Base-by-base conservation (phyloP, 1,140 invertebrate species). In the Neodiprion virginianus region DNA sequence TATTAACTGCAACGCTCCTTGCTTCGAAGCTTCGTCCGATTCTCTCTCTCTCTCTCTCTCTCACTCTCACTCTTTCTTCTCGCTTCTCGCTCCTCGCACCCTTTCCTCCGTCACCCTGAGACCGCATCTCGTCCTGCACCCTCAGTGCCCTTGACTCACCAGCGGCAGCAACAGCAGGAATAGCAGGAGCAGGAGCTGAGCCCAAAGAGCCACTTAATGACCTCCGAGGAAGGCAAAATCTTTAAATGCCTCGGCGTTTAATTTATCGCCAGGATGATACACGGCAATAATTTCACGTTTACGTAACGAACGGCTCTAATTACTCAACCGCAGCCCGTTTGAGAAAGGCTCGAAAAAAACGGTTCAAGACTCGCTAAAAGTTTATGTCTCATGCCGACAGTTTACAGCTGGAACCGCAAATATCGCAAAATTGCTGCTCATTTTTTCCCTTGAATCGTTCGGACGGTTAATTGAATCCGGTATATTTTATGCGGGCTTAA, bases 1-100 rank as follows among this genome's bases (percentile, higher is more conserved):
- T 88, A 88, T 88, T 88, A 88, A 88, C 86, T 88, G 84, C 87
- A 84, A 81, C 80, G 28, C 28, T 40, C 28, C 28, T 80, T 85
- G 85, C 86, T 86, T 82, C 83, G 84, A 5, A 40, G 86, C 83
- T 7, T 1, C 28, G 21, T 69, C 67, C 67, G 67, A 14, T 21
- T 21, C 40, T 69, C 40, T 21, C 67, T 47, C 17, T 14, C 4
- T 14, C 61, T 21, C 12, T 65, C 7, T 65, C 7, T 17, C 61
- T 14, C 61, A 1, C 7, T 7, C 83, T 40, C 28, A 21, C 17
- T 21, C 17, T 21, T 21, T 21, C 5, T 40, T 40, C 28, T 40
- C 28, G 1, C 81, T 80, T 76, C 70, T 74, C 75, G 71, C 53
- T 72, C 72, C 75, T 72, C 67, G 14, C 68, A 79, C 78, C 79